A percentile compares a stretch with the other conserved stretches of the same genome.
Conservation (phyloP, 1,140 invertebrate species). For the Propsilocerus akamusi region DNA sequence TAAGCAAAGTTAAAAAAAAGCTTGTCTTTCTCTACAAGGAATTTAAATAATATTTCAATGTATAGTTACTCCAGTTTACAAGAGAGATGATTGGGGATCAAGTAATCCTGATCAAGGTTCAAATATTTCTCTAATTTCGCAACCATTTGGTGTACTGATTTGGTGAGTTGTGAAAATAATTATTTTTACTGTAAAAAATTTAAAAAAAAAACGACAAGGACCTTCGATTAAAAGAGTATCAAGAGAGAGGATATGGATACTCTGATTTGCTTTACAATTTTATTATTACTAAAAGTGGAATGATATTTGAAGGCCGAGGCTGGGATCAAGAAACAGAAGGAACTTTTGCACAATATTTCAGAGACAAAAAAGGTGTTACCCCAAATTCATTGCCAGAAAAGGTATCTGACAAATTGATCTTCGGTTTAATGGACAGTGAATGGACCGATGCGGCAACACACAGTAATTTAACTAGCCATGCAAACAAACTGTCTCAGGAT, state of each 20-base stretch:
- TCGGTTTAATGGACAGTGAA: too few relatives aligned
- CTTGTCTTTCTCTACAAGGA: background rate
- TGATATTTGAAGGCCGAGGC: background rate
- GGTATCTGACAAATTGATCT: too few relatives aligned
- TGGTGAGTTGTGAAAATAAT: background rate
- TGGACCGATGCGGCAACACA: too few relatives aligned
- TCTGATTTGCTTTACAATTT: background rate
- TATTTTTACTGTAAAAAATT: background rate
- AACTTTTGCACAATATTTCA: too few relatives aligned
- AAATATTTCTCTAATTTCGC: constrained; percentile 42
- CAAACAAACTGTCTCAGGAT: too few relatives aligned
- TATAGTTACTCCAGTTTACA: background rate
- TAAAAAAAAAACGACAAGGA: background rate
- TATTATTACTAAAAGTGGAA: background rate
- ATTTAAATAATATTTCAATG: background rate
- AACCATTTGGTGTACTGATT: background rate
- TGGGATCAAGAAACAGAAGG: too few relatives aligned
- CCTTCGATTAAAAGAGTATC: background rate
- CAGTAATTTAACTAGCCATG: too few relatives aligned
- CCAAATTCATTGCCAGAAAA: too few relatives aligned
- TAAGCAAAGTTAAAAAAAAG: background rate
- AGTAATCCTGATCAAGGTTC: constrained; percentile 44
- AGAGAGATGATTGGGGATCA: constrained; percentile 39
- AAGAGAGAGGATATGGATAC: background rate
- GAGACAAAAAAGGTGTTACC: too few relatives aligned